A percentile compares a stretch with the other conserved stretches of the same genome.
phyloP scores from a whole-genome alignment of 2,888 invertebrate species.

The Deilephila elpenor region DNA sequence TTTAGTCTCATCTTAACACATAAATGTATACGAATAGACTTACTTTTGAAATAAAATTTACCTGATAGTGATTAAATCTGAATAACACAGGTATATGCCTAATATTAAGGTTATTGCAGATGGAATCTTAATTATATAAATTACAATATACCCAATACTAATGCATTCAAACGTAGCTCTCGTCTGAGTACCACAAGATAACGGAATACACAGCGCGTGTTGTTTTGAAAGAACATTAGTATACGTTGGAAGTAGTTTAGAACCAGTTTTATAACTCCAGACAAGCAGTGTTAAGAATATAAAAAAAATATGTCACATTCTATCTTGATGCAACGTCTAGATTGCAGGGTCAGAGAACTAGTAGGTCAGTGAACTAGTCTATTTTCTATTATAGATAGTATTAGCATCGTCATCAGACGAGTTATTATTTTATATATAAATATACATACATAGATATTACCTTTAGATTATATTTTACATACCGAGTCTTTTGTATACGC shows the following conservation, averaged over 20 bases:
- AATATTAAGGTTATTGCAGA: no score
- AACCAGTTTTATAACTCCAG: not conserved
- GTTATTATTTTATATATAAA: not conserved
- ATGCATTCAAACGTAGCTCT: not conserved
- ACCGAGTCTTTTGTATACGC: no score
- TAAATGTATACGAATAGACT: no score
- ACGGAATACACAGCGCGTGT: not conserved
- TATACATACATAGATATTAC: no score
- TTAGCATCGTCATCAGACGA: not conserved
- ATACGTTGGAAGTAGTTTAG: not conserved
- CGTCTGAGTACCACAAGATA: not conserved
- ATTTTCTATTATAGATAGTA: not conserved
- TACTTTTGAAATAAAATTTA: no score
- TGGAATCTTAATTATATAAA: no score
- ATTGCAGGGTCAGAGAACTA: conserved; percentile 3
- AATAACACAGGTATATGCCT: no score
- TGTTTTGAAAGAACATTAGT: not conserved
- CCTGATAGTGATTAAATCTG: no score
- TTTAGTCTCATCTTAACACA: no score
- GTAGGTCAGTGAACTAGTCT: conserved; percentile 14
- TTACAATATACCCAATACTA: no score
- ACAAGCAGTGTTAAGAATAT: not conserved
- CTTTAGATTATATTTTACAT: no score
- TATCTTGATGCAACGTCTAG: conserved; percentile 9
- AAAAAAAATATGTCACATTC: not conserved